Evolutionary conservation across 2,113 vertebrate species (phyloP).

Genomic region (Tetraodon nigroviridis): DNA sequence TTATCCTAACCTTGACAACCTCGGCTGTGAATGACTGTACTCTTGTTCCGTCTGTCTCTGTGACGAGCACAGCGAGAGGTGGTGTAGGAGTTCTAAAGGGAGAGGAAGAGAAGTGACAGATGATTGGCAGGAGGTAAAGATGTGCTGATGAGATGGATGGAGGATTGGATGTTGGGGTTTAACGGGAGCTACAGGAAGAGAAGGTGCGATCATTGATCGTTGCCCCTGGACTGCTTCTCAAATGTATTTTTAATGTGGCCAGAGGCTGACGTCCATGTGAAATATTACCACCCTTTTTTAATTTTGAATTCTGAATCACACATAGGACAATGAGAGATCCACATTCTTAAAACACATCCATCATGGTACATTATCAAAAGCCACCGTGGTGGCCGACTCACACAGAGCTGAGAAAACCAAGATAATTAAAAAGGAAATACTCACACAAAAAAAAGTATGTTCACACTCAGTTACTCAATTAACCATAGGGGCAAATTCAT

Average conservation of each 20-base stretch:
- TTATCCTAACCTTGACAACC: slow-evolving; percentile 18
- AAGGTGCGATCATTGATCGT: slow-evolving; percentile 30
- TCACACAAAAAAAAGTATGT: too few species aligned
- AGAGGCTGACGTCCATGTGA: slow-evolving; percentile 14
- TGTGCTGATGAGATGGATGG: slow-evolving; percentile 14
- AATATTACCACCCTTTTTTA: slow-evolving; percentile 17
- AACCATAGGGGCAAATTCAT: too few species aligned
- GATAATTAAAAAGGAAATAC: too few species aligned
- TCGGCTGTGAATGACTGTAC: slow-evolving; percentile 2
- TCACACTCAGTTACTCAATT: too few species aligned
- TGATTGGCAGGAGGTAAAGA: slow-evolving; percentile 37
- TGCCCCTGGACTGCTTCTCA: slow-evolving; percentile 9
- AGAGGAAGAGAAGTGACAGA: slow-evolving; percentile 19
- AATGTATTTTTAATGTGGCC: slow-evolving; percentile 41
- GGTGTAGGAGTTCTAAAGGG: slow-evolving; percentile 13
- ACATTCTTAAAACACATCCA: too few species aligned
- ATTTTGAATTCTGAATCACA: slow-evolving; percentile 9
- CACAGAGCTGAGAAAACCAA: too few species aligned
- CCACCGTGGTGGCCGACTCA: too few species aligned
- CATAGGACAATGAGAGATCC: neutral
- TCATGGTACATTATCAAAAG: too few species aligned
- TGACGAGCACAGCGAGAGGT: slow-evolving; percentile 13
- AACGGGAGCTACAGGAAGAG: slow-evolving; percentile 18
- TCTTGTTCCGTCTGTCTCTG: slow-evolving; percentile 18
- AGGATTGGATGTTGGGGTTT: slow-evolving; percentile 19